These are phyloP conservation scores for Trachymyrmex septentrionalis DNA, from an alignment of 1,140 invertebrate genomes.

Conservation along the genomic window DNA sequence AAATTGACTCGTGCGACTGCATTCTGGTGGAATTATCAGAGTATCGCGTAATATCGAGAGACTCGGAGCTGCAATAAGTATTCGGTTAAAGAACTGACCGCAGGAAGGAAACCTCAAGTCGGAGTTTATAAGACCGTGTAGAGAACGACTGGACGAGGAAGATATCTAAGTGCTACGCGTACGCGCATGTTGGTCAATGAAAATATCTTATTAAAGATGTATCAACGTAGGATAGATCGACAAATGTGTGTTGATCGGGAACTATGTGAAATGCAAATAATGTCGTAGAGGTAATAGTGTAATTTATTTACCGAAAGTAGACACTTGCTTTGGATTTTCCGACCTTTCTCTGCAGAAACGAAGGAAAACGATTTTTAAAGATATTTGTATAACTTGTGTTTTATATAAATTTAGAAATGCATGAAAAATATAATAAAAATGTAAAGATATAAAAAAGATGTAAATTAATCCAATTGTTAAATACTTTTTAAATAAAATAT, in stretches of 20 bases:
- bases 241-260: neutral
- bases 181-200: neutral
- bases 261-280: constrained; percentile 23
- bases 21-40: constrained; percentile 36
- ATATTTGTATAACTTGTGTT: too few species aligned
- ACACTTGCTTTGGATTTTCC: neutral
- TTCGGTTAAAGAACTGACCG: neutral
- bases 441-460: too few species aligned
- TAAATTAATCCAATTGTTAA: neutral
- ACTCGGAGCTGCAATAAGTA: neutral
- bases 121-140: neutral
- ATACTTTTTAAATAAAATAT: neutral
- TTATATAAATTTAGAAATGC: neutral
- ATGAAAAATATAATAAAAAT: neutral
- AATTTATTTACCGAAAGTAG: constrained; percentile 6
- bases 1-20: constrained; percentile 44
- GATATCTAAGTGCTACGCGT: constrained; percentile 1
- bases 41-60: constrained; percentile 32
- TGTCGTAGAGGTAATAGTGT: neutral
- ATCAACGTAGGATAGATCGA: neutral
- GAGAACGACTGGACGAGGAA: neutral
- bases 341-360: neutral
- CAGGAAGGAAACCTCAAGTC: neutral
- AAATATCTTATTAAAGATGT: neutral
- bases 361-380: neutral